A percentile compares a stretch with the other conserved stretches of the same genome.
Conservation (phyloP, 2,797 vertebrate genomes). For the Phoebastria nigripes region DNA sequence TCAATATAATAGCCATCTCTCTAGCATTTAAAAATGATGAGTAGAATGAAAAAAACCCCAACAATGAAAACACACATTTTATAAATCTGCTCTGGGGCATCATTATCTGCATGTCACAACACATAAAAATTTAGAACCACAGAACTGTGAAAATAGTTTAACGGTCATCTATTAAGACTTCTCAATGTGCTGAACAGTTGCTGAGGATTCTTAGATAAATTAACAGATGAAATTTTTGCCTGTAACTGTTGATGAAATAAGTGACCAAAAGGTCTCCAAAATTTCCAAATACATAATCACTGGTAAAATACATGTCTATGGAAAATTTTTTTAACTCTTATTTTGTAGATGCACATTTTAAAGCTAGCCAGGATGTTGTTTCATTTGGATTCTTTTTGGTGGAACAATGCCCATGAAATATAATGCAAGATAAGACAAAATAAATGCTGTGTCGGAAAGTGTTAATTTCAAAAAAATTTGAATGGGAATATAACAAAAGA, state of each 20-base stretch:
- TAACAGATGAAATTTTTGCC: neutral
- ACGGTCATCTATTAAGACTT: neutral
- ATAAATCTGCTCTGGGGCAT: neutral
- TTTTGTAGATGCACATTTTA: neutral
- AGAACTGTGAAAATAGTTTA: neutral
- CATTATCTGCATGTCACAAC: neutral
- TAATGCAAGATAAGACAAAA: neutral
- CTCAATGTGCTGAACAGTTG: neutral
- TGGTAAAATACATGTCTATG: neutral
- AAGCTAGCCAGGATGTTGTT: neutral
- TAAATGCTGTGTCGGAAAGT: accelerated
- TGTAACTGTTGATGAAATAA: neutral
- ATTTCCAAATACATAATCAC: neutral
- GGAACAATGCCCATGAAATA: neutral
- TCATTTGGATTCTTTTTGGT: neutral
- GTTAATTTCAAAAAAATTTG: neutral
- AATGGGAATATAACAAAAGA: neutral
- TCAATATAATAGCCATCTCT: neutral
- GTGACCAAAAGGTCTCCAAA: neutral
- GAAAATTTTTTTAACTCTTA: neutral
- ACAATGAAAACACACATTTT: neutral
- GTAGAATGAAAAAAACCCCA: neutral
- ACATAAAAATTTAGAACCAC: conserved; percentile 9
- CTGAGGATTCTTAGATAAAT: neutral
- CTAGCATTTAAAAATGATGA: conserved; percentile 12